Evolutionary conservation across 2,888 invertebrate genomes (phyloP).

Genomic region (Apocheima hispidaria): DNA sequence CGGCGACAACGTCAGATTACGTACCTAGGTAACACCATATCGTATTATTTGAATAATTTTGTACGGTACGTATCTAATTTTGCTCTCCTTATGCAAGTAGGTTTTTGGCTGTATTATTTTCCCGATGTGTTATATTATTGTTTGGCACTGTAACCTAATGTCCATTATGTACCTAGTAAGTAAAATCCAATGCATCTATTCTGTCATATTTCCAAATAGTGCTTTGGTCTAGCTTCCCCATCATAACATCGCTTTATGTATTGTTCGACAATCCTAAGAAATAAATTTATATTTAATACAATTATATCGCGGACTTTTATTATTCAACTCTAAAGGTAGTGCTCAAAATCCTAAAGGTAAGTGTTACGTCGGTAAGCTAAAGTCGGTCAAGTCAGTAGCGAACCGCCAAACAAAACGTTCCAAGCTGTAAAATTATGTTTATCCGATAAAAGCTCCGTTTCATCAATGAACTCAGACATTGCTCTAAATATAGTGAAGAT

Average conservation of each 20-base stretch:
- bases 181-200: background rate
- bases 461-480: constrained; percentile 34
- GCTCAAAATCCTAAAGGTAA: too few relatives aligned
- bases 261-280: constrained; percentile 70
- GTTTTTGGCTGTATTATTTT: background rate
- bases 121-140: constrained; percentile 11
- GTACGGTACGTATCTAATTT: background rate
- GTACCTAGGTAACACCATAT: background rate
- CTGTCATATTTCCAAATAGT: constrained; percentile 21
- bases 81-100: background rate
- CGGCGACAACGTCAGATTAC: background rate
- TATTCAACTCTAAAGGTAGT: constrained; percentile 27
- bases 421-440: constrained; percentile 10
- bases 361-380: too few relatives aligned
- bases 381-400: too few relatives aligned
- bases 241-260: constrained; percentile 58
- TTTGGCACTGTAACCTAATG: constrained; percentile 5
- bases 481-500: constrained; percentile 39
- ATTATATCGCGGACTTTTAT: constrained; percentile 46
- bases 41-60: background rate
- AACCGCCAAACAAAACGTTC: too few relatives aligned
- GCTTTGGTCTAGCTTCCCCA: constrained; percentile 53
- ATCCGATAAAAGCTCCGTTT: constrained; percentile 19
- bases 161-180: background rate
- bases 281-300: constrained; percentile 68